These are phyloP conservation scores for Ochlodes sylvanus DNA, from an alignment of 2,888 invertebrate species.

Conservation along the genomic window DNA sequence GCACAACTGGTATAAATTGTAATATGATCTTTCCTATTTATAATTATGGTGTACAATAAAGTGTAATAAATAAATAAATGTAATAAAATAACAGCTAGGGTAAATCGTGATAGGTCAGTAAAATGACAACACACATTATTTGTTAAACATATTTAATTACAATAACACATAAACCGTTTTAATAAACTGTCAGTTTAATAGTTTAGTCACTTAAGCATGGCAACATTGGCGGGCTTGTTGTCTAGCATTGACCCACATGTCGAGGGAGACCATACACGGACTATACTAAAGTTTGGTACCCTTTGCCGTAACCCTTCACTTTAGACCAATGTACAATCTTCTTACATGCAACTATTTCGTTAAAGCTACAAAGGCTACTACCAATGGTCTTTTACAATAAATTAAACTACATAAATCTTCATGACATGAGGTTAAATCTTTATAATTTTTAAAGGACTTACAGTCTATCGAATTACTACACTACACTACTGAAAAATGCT, in stretches of 20 bases:
- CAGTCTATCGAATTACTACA: no score
- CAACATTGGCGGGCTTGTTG: neutral
- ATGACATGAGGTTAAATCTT: no score
- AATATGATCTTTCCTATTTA: no score
- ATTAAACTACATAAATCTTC: no score
- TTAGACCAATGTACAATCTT: neutral
- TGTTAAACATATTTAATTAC: neutral
- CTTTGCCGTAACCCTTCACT: slow-evolving; percentile 33
- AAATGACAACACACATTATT: slow-evolving; percentile 13
- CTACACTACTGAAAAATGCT: no score
- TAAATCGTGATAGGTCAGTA: slow-evolving; percentile 20
- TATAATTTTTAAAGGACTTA: no score
- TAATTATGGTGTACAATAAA: no score
- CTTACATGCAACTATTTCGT: neutral
- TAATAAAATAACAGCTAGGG: neutral
- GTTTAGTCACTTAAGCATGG: neutral
- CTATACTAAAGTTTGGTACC: slow-evolving; percentile 21
- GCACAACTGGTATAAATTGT: no score
- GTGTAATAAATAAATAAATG: no score
- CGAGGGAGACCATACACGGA: slow-evolving; percentile 19
- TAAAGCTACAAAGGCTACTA: neutral
- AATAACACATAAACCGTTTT: neutral
- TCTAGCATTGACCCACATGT: slow-evolving; percentile 34
- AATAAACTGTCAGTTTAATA: neutral
- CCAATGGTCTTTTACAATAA: no score